phyloP scores from a whole-genome alignment of 2,888 invertebrate species.

The Pemphredon lugubris region DNA sequence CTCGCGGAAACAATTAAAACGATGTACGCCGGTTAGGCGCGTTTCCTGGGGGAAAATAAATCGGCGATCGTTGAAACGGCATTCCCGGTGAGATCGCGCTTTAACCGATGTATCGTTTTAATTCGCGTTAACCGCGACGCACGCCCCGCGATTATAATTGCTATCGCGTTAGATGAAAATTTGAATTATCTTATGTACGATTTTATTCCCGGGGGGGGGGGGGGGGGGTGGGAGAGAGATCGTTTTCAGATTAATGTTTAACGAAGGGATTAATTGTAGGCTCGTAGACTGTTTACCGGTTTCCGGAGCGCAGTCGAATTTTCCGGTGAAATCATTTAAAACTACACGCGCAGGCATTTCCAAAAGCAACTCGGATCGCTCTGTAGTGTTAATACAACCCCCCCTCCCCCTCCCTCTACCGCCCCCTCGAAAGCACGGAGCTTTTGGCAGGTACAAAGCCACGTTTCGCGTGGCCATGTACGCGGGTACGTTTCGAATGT shows the following conservation, averaged over 20 bases:
- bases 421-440: slow-evolving; percentile 29
- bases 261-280: slow-evolving; percentile 12
- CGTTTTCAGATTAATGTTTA: slow-evolving; percentile 25
- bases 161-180: background rate
- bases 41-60: slow-evolving; percentile 28
- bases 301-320: slow-evolving; percentile 15
- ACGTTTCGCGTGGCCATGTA: slow-evolving; percentile 47
- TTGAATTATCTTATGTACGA: background rate
- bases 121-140: background rate
- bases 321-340: slow-evolving; percentile 53
- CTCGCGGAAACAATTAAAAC: slow-evolving; percentile 44
- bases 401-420: slow-evolving; percentile 2
- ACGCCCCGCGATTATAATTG: background rate
- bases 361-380: slow-evolving; percentile 52
- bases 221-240: background rate
- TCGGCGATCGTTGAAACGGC: slow-evolving; percentile 10
- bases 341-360: slow-evolving; percentile 43
- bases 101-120: background rate
- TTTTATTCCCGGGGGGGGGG: background rate
- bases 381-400: slow-evolving; percentile 52
- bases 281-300: slow-evolving; percentile 3
- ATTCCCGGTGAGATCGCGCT: background rate
- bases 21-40: slow-evolving; percentile 15
- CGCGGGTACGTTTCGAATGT: slow-evolving; percentile 33
- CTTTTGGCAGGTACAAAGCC: slow-evolving; percentile 60